A percentile compares a stretch with the other conserved stretches of the same genome.
phyloP scores from a whole-genome alignment of 2,113 vertebrate genomes.

The Cebus imitator region DNA sequence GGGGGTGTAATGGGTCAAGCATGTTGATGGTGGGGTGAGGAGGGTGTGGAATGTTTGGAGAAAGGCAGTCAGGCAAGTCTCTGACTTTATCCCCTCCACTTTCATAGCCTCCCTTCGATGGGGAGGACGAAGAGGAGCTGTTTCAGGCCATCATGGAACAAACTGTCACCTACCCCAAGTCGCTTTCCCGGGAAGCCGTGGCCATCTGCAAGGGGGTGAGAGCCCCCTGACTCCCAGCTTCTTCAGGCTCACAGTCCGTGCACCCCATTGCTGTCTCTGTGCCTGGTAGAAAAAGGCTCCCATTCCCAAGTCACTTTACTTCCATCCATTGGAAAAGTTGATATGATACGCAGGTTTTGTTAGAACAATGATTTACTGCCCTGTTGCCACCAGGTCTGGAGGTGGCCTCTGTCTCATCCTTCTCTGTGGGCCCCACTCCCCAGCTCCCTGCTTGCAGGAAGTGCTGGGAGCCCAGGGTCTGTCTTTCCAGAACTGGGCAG shows the following conservation, averaged over 20 bases:
- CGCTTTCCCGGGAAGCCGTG: conserved; percentile 91
- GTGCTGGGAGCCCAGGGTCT: neutral
- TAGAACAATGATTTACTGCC: neutral
- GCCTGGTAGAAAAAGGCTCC: neutral
- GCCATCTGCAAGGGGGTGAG: conserved; percentile 94
- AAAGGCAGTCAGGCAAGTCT: neutral
- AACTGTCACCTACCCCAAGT: conserved; percentile 92
- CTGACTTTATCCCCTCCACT: neutral
- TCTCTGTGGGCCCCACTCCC: neutral
- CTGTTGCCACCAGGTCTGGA: too few species aligned
- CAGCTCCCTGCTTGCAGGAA: neutral
- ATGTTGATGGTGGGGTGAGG: neutral
- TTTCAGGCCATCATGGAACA: conserved; percentile 96
- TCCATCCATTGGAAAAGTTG: neutral
- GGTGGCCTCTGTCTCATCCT: too few species aligned
- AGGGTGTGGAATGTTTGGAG: neutral
- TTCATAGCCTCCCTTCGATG: conserved; percentile 91
- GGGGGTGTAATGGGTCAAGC: accelerated
- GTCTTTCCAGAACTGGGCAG: neutral
- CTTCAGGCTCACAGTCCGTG: neutral
- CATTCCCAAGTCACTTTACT: neutral
- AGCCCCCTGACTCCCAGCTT: neutral
- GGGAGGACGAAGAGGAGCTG: conserved; percentile 93
- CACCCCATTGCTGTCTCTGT: neutral
- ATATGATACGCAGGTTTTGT: neutral